Base-by-base conservation (phyloP, 2,113 vertebrate genomes). In the Ia io region DNA sequence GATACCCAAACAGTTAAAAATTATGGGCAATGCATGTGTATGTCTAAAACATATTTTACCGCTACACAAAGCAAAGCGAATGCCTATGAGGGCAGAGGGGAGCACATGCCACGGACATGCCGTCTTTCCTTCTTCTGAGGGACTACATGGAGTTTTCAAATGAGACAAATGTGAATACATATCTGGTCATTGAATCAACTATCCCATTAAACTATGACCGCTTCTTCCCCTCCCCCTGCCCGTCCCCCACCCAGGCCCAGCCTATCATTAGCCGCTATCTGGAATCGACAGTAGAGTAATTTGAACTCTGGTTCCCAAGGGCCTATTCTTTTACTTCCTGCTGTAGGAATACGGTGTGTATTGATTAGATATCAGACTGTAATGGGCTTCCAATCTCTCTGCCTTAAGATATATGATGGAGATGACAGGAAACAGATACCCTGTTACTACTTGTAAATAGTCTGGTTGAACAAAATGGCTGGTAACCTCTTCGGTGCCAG, bases 291-390 rank as follows among this genome's bases (percentile, higher is more conserved):
- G 98, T 97, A 94, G 98, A 99, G 99, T 99, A 99, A 99, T 99
- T 99, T 99, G 99, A 99, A 99, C 98, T 98, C 98, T 97, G 98
- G 97, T 97, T 99, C 99, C 99, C 99, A 98, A 93, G 99, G 98
- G 99, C 98, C 98, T 98, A 98, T 99, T 99, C 98, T 98, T 99
- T 99, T 99, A 99, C 99, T 99, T 99, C 99, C 99, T 99, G 98
- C 99, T 99, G 98, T 97, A 99, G 98, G 99, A 99, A 99, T 99
- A 99, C 99, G 98, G 98, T 98, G 98, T 98, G 97, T 99, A 99
- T 99, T 98, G 99, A 99, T 99, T 99, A 99, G 98, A 98, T 99
- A 99, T 99, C 99, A 99, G 98, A 88, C 97, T 97, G 98, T 99
- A 99, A 99, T 99, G 99, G 99, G 99, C 99, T 98, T 99, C 98